phyloP scores from a whole-genome alignment of 1,140 invertebrate genomes.

The Maniola jurtina region DNA sequence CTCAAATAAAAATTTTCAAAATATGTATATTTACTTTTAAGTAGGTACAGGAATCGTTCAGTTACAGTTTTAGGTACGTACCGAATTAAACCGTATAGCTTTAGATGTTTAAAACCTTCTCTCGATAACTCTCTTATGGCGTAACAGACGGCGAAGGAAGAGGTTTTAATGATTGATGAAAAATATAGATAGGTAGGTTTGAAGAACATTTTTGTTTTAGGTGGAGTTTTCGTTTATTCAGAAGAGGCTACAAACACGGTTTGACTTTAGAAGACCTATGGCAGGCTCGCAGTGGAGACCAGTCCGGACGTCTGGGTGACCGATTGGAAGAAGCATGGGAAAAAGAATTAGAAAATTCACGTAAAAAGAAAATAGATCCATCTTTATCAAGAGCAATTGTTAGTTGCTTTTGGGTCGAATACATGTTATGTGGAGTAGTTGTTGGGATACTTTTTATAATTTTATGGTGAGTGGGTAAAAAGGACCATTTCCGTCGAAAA shows the following conservation, averaged over 20 bases:
- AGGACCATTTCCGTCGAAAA: not conserved
- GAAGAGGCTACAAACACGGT: conserved; percentile 72
- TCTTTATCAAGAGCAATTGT: conserved; percentile 73
- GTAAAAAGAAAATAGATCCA: conserved; percentile 50
- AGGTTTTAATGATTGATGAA: too few relatives aligned
- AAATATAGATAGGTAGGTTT: too few relatives aligned
- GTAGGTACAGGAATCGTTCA: too few relatives aligned
- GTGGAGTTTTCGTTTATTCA: conserved; percentile 64
- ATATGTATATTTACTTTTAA: too few relatives aligned
- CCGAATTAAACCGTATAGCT: too few relatives aligned
- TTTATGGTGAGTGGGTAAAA: conserved; percentile 49
- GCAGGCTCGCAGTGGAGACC: conserved; percentile 79
- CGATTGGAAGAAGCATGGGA: conserved; percentile 78
- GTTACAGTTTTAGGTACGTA: too few relatives aligned
- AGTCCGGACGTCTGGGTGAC: conserved; percentile 79
- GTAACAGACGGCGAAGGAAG: too few relatives aligned
- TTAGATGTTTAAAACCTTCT: too few relatives aligned
- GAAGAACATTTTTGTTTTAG: conserved; percentile 38
- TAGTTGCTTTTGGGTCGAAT: conserved; percentile 74
- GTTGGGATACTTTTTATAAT: conserved; percentile 62
- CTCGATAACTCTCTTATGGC: too few relatives aligned
- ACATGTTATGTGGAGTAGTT: conserved; percentile 60
- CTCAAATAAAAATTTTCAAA: too few relatives aligned
- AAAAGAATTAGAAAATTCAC: conserved; percentile 61
- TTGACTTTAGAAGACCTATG: conserved; percentile 80